Evolutionary conservation across 2,797 vertebrate species (phyloP), one percentile per base, ranked within the genome.

Genomic region (Lacerta agilis): DNA sequence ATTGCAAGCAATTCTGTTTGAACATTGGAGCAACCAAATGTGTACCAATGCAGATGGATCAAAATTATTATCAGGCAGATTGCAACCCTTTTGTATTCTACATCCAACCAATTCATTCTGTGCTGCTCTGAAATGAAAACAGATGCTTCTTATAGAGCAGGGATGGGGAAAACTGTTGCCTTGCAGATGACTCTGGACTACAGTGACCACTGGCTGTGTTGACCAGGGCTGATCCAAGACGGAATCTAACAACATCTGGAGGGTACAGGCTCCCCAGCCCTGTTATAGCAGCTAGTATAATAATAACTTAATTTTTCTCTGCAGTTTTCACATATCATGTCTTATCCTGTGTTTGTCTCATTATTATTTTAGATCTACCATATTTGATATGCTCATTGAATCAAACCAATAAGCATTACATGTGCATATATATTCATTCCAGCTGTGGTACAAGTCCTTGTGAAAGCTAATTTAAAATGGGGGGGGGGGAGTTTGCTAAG

Each of bases 401-500:
- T 73, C 82, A 89, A 92, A 91, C 90, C 91, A 93, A 90, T 92
- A 92, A 96, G 94, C 90, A 90, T 64, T 92, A 58, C 72, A 41
- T 92, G 67, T 89, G 82, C 90, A 67, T 89, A 71, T 89, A 71
- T 64, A 43, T 20, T 87, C 85, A 92, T 91, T 92, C 92, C 92
- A 89, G 88, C 86, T 92, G 88, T 79, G 80, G 87, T 91, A 85
- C 55, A 8, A 94, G 88, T 92, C 92, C 88, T 93, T 90, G 88
- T 93, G 88, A 94, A 96, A 84, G 75, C 86, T 1, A 1, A 94
- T 95, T 94, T 94, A 95, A 96, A 92, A 93, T 86, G 90, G 90
- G n/a, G 43, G 61, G 75, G 9, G 27, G 92, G 20, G n/a, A 88
- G 38, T 90, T 92, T 93, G 67, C 84, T 91, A 94, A 95, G 92